Evolutionary conservation across 2,888 invertebrate genomes (phyloP), one percentile per base, ranked within the genome.

Genomic region (Diarsia rubi): DNA sequence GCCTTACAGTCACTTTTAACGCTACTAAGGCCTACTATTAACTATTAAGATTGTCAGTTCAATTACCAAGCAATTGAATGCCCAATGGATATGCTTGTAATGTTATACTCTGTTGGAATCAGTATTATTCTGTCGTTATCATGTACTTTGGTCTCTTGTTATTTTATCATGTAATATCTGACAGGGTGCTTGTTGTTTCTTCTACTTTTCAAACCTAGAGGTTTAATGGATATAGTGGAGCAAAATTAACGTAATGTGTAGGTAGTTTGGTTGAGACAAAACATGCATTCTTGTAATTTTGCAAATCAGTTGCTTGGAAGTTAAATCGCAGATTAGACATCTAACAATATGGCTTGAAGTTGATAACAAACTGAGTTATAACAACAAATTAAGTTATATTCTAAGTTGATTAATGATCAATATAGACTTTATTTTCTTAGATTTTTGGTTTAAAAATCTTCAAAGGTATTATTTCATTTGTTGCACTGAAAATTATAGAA

Each of bases 61-160:
- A 84, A 84, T 84, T 70, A 84, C 74, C 54, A 11, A 21, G 76
- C 75, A 77, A 79, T 78, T 78, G 63, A 81, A 79, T 68, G 69
- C 49, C 62, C 47, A 81, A 70, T 84, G 73, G 63, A 74, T 62
- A 69, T 70, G 69, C 62, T 68, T 74, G 47, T 69, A 27, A 70
- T 65, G 60, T 68, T 54, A 21, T 42, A 69, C 65, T 63, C 60
- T 37, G 37, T 42, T 69, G n/a, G 31, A 71, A 31, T 42, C 54
- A 57, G 62, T 24, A 78, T 63, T 49, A 67, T 78, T 67, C 65
- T 71, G 63, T 64, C 57, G 19, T 11, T 63, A 37, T 78, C 66
- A 16, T 54, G 62, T 44, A 42, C 27, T 54, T 65, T 49, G 47
- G 47, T 44, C 0, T 47, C 9, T 21, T 65, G 57, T 49, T 63